Evolutionary conservation across 2,113 vertebrate genomes (phyloP).

Genomic region (Syngnathus typhle): DNA sequence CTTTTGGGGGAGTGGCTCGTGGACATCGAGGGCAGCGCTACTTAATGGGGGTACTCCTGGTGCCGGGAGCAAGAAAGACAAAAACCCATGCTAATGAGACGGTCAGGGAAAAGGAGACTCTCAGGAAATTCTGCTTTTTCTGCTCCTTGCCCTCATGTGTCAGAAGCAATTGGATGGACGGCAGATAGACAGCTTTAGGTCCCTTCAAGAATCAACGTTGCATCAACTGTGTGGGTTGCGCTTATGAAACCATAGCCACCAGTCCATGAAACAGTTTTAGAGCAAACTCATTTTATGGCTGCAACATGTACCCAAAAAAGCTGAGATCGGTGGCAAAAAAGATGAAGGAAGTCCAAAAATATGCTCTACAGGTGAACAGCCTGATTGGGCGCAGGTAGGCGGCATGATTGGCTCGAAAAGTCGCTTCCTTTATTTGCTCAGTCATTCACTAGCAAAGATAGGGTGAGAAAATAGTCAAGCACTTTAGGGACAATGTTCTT

Average conservation of each 20-base stretch:
- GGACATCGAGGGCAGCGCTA: conserved; percentile 13
- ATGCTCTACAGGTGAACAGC: too few relatives aligned
- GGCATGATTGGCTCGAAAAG: too few relatives aligned
- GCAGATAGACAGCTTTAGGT: conserved; percentile 16
- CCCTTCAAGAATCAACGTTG: conserved; percentile 21
- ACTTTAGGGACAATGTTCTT: too few relatives aligned
- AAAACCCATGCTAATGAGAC: conserved; percentile 27
- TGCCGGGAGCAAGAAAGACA: conserved; percentile 41
- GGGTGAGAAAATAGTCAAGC: too few relatives aligned
- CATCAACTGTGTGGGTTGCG: conserved; percentile 14
- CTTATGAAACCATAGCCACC: conserved; percentile 20
- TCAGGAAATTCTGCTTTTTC: conserved; percentile 9
- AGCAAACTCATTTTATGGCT: too few relatives aligned
- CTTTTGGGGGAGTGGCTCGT: conserved; percentile 39
- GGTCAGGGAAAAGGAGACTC: conserved; percentile 10
- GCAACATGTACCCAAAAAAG: too few relatives aligned
- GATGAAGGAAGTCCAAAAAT: too few relatives aligned
- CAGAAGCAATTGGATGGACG: conserved; percentile 43
- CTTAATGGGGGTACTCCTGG: conserved; percentile 43
- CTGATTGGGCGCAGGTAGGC: too few relatives aligned
- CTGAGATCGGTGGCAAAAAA: too few relatives aligned
- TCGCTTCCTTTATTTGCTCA: too few relatives aligned
- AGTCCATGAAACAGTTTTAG: too few relatives aligned
- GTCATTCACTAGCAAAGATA: too few relatives aligned
- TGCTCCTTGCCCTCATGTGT: conserved; percentile 30